A percentile compares a stretch with the other conserved stretches of the same genome.
Evolutionary conservation across 2,797 vertebrate genomes (phyloP).

Genomic region (Anguilla marmorata): DNA sequence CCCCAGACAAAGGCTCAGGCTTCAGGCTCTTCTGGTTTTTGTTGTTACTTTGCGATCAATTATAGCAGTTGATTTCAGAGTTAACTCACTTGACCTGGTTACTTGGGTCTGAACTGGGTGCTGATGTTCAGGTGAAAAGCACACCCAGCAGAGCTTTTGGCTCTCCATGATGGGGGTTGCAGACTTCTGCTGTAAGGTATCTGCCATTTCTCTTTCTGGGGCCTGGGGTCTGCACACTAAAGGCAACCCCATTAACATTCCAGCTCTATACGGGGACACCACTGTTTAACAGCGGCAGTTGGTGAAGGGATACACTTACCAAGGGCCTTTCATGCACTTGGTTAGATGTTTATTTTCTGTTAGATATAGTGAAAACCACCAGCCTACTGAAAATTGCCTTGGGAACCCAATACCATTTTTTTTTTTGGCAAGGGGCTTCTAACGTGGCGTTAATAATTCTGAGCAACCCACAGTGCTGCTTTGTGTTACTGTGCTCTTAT

Average conservation of each 20-base stretch:
- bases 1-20: neutral
- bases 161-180: neutral
- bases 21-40: neutral
- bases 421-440: neutral
- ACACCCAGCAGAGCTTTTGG: neutral
- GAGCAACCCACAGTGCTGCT: neutral
- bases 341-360: slow-evolving; percentile 13
- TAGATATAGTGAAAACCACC: neutral
- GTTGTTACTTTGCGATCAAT: neutral
- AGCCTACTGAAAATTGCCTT: slow-evolving; percentile 10
- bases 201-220: neutral
- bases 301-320: neutral
- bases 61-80: neutral
- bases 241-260: neutral
- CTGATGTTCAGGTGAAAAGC: no score
- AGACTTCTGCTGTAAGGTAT: neutral
- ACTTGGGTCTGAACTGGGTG: neutral
- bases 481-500: neutral
- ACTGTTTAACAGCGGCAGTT: neutral
- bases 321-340: neutral
- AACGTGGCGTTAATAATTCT: neutral
- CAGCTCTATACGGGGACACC: neutral
- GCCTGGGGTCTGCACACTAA: neutral
- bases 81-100: neutral
- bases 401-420: neutral